Evolutionary conservation across 2,113 vertebrate species (phyloP), one percentile per base, ranked within the genome.

Genomic region (Pipra filicauda): DNA sequence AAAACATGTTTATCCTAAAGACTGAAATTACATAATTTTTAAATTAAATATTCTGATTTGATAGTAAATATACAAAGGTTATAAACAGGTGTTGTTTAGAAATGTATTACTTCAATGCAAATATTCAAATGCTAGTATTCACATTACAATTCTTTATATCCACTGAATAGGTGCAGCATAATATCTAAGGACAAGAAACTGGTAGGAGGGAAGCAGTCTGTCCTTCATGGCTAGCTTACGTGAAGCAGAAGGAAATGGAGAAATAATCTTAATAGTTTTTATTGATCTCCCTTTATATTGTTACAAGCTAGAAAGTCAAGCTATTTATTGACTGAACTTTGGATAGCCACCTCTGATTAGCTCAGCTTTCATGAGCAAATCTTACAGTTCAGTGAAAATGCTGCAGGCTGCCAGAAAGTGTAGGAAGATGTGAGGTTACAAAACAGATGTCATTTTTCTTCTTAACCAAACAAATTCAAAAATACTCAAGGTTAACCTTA

Each of bases 281-380:
- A 98, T 97, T 97, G 97, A 97, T 97, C 92, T 95, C 52, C 48
- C 33, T 97, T 97, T 95, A 87, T 88, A 95, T 80, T 97, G 90
- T 90, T 85, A 43, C 62, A 82, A 86, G 93, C 61, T 93, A 93
- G 93, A 90, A 97, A 98, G 66, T 86, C 92, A 95, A 91, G 93
- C 89, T 97, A 93, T 96, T 97, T 98, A 97, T 97, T 97, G 97
- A 96, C 90, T 94, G 95, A 96, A 95, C 93, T 96, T 97, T 97
- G 64, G 86, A 94, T 52, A 91, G 93, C 92, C 91, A 91, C 88
- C 94, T 97, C 93, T 96, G 96, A 97, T 97, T 95, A 98, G 95
- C 96, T 97, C 91, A 96, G 96, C 48, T 75, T 95, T 97, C 85
- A 89, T 15, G 9, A 91, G 87, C 74, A 89, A 83, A 96, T 80